Evolutionary conservation across 2,888 invertebrate genomes (phyloP).

Genomic region (Polyommatus icarus): DNA sequence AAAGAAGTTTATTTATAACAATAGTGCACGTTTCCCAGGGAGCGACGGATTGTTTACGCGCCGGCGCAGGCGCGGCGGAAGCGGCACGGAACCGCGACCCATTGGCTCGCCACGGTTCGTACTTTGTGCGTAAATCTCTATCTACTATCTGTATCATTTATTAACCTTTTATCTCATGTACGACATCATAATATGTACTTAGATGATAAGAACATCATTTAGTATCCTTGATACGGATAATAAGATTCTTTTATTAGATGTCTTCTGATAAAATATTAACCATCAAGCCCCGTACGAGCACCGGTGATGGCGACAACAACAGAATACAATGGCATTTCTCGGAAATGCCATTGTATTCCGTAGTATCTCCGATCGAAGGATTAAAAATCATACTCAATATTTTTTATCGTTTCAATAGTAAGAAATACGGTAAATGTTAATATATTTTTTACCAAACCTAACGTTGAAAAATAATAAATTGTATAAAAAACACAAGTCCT

Average conservation of each 20-base stretch:
- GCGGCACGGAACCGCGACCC: constrained; percentile 73
- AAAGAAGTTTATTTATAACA: constrained; percentile 1
- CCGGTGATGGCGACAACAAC: too few species aligned
- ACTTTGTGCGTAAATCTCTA: constrained; percentile 20
- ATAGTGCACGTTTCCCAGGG: constrained; percentile 27
- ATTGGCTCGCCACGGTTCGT: constrained; percentile 58
- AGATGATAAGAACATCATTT: neutral
- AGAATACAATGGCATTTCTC: too few species aligned
- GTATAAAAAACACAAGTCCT: neutral
- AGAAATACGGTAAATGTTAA: too few species aligned
- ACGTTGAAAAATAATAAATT: neutral
- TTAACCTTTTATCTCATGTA: neutral
- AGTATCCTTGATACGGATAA: neutral
- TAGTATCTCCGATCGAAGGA: too few species aligned
- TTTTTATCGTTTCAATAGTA: too few species aligned
- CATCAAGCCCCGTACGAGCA: too few species aligned
- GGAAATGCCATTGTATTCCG: too few species aligned
- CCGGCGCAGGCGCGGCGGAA: constrained; percentile 66
- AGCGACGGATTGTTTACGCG: constrained; percentile 64
- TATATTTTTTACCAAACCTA: neutral
- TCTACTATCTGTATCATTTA: neutral
- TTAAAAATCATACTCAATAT: too few species aligned
- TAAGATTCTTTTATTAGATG: neutral
- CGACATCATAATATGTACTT: neutral
- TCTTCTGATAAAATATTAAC: too few species aligned